Conservation (phyloP, 1,140 invertebrate species). For the Cydia amplana region DNA sequence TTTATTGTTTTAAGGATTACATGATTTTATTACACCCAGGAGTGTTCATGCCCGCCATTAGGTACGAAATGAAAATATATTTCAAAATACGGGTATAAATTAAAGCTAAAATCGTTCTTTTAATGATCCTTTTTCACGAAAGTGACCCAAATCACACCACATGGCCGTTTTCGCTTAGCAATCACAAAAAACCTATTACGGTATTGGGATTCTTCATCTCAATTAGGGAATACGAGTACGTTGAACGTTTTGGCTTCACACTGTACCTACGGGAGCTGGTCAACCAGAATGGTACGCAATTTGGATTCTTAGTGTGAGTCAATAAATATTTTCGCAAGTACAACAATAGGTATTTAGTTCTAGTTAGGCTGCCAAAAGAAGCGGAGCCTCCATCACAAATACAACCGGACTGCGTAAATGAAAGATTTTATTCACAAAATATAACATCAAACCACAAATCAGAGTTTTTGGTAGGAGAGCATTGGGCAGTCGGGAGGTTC, state of each 20-base stretch:
- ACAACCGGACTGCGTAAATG: too few relatives aligned
- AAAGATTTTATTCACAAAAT: too few relatives aligned
- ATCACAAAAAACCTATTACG: conserved; percentile 18
- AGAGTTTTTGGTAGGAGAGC: too few relatives aligned
- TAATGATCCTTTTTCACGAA: conserved; percentile 7
- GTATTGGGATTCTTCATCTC: conserved; percentile 29
- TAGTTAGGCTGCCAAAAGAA: too few relatives aligned
- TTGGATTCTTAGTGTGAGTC: too few relatives aligned
- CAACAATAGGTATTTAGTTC: too few relatives aligned
- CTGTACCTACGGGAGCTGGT: background rate
- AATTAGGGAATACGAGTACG: conserved; percentile 20
- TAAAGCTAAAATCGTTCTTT: background rate
- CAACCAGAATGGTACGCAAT: background rate
- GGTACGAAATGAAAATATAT: background rate
- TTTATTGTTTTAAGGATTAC: background rate
- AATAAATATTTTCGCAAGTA: too few relatives aligned
- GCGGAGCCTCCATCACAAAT: too few relatives aligned
- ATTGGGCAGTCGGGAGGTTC: too few relatives aligned
- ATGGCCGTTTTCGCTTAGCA: conserved; percentile 24
- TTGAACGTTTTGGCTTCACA: conserved; percentile 4
- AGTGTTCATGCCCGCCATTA: background rate
- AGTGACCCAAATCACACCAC: conserved; percentile 17
- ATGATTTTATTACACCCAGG: too few relatives aligned
- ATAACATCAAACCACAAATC: too few relatives aligned
- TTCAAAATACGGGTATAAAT: background rate